Conservation (phyloP, 2,113 vertebrate genomes). For the Xiphias gladius region DNA sequence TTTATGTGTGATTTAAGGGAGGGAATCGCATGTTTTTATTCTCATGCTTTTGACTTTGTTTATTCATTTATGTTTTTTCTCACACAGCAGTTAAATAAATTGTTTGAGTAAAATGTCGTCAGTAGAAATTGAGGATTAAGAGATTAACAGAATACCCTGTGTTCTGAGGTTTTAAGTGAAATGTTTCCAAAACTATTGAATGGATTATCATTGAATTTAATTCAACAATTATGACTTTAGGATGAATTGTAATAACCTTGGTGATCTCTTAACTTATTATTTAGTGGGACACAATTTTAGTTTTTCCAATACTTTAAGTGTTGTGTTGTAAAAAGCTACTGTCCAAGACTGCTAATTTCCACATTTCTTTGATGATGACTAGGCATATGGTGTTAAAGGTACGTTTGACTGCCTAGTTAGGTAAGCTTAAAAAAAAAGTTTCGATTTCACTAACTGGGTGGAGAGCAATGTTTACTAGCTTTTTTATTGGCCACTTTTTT, state of each 20-base stretch:
- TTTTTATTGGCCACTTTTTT: background rate
- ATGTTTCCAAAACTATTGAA: background rate
- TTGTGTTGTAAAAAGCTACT: background rate
- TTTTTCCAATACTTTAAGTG: too few species aligned
- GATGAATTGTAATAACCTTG: background rate
- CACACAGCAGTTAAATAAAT: constrained; percentile 10
- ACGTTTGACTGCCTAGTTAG: background rate
- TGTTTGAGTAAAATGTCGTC: constrained; percentile 17
- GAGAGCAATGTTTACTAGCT: background rate
- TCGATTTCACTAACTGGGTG: background rate
- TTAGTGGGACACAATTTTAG: too few species aligned
- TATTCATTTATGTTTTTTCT: background rate
- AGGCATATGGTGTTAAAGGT: background rate
- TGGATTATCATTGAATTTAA: background rate
- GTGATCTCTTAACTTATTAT: background rate
- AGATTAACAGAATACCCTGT: background rate
- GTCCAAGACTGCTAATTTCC: background rate
- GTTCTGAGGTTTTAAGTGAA: background rate
- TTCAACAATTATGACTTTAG: background rate
- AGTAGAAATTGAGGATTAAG: constrained; percentile 19
- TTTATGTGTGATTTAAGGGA: constrained; percentile 29
- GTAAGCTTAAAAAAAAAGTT: background rate
- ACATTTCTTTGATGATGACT: background rate
- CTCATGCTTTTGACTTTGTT: background rate
- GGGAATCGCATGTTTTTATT: background rate